These are phyloP conservation scores for Motacilla tschutschensis DNA, from an alignment of 2,113 vertebrate genomes.

Conservation along the genomic window DNA sequence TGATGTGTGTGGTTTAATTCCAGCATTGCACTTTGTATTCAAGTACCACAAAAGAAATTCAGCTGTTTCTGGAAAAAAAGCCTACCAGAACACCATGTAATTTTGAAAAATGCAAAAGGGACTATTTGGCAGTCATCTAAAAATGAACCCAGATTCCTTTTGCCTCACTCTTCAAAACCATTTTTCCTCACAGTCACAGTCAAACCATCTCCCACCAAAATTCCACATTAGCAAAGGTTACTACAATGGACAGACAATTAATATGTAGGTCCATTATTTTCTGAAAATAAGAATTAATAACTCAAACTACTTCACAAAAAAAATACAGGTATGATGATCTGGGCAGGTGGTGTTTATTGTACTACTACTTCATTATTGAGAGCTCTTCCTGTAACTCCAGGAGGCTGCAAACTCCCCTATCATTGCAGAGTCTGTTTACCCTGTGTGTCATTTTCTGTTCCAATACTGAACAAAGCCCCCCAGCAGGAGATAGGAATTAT, in stretches of 20 bases:
- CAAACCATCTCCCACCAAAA: neutral
- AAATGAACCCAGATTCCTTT: neutral
- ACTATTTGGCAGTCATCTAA: neutral
- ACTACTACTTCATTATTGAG: neutral
- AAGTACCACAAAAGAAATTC: neutral
- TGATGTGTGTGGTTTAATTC: neutral
- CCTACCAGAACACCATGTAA: fast-evolving
- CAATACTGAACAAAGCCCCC: neutral
- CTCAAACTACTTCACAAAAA: neutral
- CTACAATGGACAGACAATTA: neutral
- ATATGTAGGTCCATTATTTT: neutral
- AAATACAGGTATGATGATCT: neutral
- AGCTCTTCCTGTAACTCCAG: neutral
- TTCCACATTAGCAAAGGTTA: neutral
- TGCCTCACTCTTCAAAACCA: neutral
- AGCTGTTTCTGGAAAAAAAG: neutral
- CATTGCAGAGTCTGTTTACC: neutral
- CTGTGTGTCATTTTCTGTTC: neutral
- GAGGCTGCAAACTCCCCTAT: neutral
- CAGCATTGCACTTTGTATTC: neutral
- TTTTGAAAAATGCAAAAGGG: neutral
- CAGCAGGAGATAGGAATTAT: conserved; percentile 30
- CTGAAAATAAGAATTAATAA: neutral
- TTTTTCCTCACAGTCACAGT: neutral
- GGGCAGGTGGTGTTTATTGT: neutral